Base-by-base conservation (phyloP, 2,888 invertebrate genomes). In the Agelastica alni region DNA sequence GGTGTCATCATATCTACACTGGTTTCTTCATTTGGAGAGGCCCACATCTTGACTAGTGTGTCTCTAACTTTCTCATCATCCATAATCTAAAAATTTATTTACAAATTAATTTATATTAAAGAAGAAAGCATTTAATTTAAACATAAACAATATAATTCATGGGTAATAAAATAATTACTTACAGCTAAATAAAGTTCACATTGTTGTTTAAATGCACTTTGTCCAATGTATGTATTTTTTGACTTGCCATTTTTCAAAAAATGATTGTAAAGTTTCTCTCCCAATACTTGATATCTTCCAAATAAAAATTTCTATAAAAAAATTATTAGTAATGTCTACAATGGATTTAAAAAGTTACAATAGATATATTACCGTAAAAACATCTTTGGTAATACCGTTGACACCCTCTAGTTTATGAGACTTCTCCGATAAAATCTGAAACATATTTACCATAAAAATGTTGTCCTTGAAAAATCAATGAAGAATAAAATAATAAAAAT, bases 251-350 rank as follows among this genome's bases (percentile, higher is more conserved):
- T 79, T 16, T 73, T 72, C 68, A 84, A 85, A 60, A 91, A 79
- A 72, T 85, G 82, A 52, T 77, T 77, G 74, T 83, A 92, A 57
- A 91, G 79, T 64, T 85, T 84, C 10, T 83, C 79, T 1, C 86
- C 89, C 65, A 91, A 79, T 62, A 88, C 85, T 2, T 84, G 82
- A 73, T 91, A 89, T 71, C 83, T 83, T n/a, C 91, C 89, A 75
- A 92, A 91, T 60, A 93, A 79, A 76, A 88, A 88, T 66, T 83
- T 83, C 86, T 88, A 78, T 34, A 76, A 75, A 45, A 53, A 28
- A 52, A 52, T 18, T 32, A 36, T 14, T 17, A 17, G 9, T 10
- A 30, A 3, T 14, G 4, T 7, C 32, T 39, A 10, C 9, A 26
- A 39, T 16, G 4, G 2, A 34, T 32, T 10, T 3, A 43, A 26